Evolutionary conservation across 2,797 vertebrate genomes (phyloP), one percentile per base, ranked within the genome.

Genomic region (Anguilla marmorata): DNA sequence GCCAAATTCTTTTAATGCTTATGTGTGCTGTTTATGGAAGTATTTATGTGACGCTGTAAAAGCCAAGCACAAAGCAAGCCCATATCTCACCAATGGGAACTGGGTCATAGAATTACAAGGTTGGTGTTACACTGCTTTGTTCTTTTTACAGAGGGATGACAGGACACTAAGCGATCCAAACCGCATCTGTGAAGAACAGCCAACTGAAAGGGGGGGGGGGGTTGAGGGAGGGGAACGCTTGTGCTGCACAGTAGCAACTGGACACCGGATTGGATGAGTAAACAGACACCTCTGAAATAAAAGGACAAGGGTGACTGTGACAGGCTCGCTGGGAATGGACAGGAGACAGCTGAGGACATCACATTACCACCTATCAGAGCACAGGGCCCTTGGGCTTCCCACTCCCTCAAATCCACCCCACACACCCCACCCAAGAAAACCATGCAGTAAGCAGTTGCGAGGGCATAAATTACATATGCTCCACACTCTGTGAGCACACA

Each of bases 1-100:
- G 54, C 85, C 85, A 89, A 89, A 91, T 89, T 87, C 82, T 87
- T 91, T 88, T 92, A 89, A 93, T 89, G 88, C 85, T 63, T 90
- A 91, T 89, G 88, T 88, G 86, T 58, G 41, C 41, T 50, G 45
- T 82, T 82, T 82, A 50, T 82, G 41, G 45, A 8, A 86, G 85
- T 89, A 93, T 93, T 88, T 90, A 92, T 88, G 91, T 89, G 76
- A 60, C 19, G 84, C 66, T 86, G 82, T 90, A 89, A 90, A 92
- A 89, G 66, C 86, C 86, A 86, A 24, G 87, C 88, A 89, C 30
- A 60, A 89, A 50, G 83, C 72, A 72, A 85, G 69, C 80, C 86
- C 66, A 88, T 87, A 83, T 74, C 30, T 85, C 8, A 80, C 88
- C 63, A 50, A 87, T 90, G 86, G 90, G 89, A 91, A 90, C 76